These are phyloP conservation scores for Malthinus flaveolus DNA, from an alignment of 2,888 invertebrate species.

Conservation along the genomic window DNA sequence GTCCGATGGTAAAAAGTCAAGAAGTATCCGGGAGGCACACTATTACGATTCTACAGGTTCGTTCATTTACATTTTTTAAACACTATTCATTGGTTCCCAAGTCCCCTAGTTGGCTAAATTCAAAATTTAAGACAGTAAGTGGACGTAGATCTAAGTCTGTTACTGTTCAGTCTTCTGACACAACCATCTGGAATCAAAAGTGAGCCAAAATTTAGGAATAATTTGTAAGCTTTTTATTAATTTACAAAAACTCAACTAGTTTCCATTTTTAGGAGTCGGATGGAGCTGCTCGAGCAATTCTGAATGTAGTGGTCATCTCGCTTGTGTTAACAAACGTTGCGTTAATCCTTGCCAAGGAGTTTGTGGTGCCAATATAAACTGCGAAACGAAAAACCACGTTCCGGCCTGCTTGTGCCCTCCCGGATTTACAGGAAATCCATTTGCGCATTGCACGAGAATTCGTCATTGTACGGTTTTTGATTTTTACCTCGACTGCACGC, in stretches of 20 bases:
- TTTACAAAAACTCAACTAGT: too few relatives aligned
- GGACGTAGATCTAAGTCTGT: too few relatives aligned
- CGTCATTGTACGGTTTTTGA: conserved; percentile 70
- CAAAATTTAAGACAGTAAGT: conserved; percentile 59
- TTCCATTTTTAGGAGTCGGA: conserved; percentile 66
- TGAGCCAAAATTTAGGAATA: too few relatives aligned
- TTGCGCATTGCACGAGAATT: conserved; percentile 68
- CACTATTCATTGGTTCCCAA: too few relatives aligned
- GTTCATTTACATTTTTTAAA: background rate
- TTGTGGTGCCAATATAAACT: conserved; percentile 77
- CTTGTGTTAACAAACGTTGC: conserved; percentile 77
- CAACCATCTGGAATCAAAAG: too few relatives aligned
- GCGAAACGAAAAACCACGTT: conserved; percentile 76
- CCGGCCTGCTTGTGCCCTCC: conserved; percentile 78
- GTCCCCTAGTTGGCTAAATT: conserved; percentile 27
- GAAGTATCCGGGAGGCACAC: background rate
- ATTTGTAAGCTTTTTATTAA: too few relatives aligned
- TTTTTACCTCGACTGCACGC: background rate
- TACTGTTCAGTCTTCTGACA: too few relatives aligned
- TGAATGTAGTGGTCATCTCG: conserved; percentile 73
- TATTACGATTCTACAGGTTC: conserved; percentile 20
- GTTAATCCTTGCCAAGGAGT: conserved; percentile 77
- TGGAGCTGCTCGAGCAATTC: conserved; percentile 64
- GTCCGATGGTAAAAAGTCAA: conserved; percentile 2
- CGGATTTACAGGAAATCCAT: conserved; percentile 80